Conservation (phyloP, 2,113 vertebrate genomes). For the Nibea albiflora region DNA sequence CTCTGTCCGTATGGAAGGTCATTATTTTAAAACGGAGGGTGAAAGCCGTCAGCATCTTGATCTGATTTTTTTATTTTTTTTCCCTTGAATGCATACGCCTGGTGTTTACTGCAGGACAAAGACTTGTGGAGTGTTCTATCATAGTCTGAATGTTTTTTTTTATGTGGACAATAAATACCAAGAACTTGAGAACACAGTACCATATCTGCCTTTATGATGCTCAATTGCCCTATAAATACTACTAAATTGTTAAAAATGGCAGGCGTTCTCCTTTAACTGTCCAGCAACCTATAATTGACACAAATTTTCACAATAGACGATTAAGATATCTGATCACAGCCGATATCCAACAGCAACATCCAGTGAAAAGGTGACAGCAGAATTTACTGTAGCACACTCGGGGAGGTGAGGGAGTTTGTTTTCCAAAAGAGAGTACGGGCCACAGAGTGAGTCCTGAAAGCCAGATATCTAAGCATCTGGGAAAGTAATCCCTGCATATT, state of each 20-base stretch:
- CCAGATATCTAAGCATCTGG: conserved; percentile 37
- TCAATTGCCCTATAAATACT: neutral
- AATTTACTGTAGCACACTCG: neutral
- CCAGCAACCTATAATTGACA: conserved; percentile 8
- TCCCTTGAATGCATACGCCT: neutral
- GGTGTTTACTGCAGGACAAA: conserved; percentile 34
- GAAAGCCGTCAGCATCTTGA: conserved; percentile 46
- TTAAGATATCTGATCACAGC: conserved; percentile 20
- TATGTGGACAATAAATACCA: conserved; percentile 29
- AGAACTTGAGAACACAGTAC: conserved; percentile 5
- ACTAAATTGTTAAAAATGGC: conserved; percentile 8
- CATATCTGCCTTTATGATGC: conserved; percentile 26
- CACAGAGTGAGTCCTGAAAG: conserved; percentile 15
- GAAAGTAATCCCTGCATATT: conserved; percentile 17
- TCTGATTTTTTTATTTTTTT: conserved; percentile 5
- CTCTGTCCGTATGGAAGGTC: conserved; percentile 39
- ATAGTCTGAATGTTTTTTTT: conserved; percentile 30
- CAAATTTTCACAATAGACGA: conserved; percentile 2
- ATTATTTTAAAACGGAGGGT: conserved; percentile 38
- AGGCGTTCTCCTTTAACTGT: conserved; percentile 36
- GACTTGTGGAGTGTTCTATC: neutral
- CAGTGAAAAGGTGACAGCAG: conserved; percentile 9
- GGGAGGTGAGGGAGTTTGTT: neutral
- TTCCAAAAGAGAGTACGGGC: conserved; percentile 19
- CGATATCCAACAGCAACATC: neutral